Evolutionary conservation across 2,797 vertebrate species (phyloP).

Genomic region (Trichosurus vulpecula): DNA sequence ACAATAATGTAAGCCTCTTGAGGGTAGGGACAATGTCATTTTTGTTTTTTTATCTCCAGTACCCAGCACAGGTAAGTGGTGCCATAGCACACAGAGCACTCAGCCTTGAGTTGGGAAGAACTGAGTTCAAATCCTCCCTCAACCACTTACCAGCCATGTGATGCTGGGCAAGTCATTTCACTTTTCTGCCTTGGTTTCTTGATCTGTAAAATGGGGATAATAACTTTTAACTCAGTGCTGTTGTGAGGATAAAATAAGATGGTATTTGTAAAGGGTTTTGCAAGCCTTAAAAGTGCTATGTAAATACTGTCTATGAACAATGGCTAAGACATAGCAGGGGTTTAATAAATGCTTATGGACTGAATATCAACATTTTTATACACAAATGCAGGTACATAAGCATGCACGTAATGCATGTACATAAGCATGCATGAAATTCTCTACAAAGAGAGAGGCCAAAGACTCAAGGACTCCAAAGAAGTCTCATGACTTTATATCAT

Average conservation of each 20-base stretch:
- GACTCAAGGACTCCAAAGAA: neutral
- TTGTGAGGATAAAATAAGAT: neutral
- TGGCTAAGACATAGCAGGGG: neutral
- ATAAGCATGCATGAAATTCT: neutral
- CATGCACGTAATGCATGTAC: neutral
- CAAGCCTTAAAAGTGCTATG: neutral
- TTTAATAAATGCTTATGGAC: neutral
- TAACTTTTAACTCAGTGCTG: neutral
- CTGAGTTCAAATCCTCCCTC: neutral
- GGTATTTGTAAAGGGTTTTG: neutral
- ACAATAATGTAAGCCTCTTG: neutral
- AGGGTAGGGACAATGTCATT: neutral
- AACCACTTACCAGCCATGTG: neutral
- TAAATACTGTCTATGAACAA: neutral
- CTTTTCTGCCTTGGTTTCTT: neutral
- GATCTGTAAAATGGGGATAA: neutral
- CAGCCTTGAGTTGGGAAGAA: neutral
- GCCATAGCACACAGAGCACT: neutral
- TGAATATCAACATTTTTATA: neutral
- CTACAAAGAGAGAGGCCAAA: neutral
- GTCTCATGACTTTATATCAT: neutral
- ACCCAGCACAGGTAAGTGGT: neutral
- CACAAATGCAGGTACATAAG: neutral
- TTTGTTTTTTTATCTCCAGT: neutral
- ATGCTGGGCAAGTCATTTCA: neutral